Evolutionary conservation across 2,888 invertebrate species (phyloP), one percentile per base, ranked within the genome.

Genomic region (Flexamia atlantica): DNA sequence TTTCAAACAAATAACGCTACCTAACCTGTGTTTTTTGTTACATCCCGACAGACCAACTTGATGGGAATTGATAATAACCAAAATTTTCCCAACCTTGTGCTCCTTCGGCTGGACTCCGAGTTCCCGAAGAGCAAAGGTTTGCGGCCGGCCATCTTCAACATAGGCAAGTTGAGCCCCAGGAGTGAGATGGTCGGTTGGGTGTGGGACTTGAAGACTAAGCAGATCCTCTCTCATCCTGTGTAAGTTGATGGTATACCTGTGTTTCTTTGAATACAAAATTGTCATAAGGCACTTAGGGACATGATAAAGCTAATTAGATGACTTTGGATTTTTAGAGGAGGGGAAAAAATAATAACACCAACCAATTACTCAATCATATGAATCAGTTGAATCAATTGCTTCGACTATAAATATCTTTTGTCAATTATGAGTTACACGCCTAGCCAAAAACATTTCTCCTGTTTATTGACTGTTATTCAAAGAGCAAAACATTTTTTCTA

Each of bases 151-250:
- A n/a, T 12, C 28, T 28, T 64, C 64, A 64, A 64, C 64, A 17
- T 28, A 10, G 64, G 64, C 64, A 64, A 28, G 64, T 17, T 64
- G 10, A 64, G 64, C 20, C 0, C 0, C 4, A 28, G 12, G 14
- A 64, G 64, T 12, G 10, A n/a, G 14, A 25, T 64, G 64, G 64
- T 64, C 3, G 64, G 64, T 12, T 64, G 64, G 64, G 64, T 30
- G 4, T 3, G 1, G 64, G 64, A 28, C 30, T 1, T 28, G 17
- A 23, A 57, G 12, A 25, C 64, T 64, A 5, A 5, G 1, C 1
- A 14, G 1, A 25, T 17, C 1, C 3, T 64, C 64, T 30, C 28
- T 2, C 3, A 17, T 4, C 64, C 64, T 28, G 64, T 64, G 64
- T 64, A 5, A 25, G 64, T 57, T 57, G 28, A 57, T n/a, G 17